Conservation (phyloP, 2,888 invertebrate genomes). For the Lasioglossum morio region DNA sequence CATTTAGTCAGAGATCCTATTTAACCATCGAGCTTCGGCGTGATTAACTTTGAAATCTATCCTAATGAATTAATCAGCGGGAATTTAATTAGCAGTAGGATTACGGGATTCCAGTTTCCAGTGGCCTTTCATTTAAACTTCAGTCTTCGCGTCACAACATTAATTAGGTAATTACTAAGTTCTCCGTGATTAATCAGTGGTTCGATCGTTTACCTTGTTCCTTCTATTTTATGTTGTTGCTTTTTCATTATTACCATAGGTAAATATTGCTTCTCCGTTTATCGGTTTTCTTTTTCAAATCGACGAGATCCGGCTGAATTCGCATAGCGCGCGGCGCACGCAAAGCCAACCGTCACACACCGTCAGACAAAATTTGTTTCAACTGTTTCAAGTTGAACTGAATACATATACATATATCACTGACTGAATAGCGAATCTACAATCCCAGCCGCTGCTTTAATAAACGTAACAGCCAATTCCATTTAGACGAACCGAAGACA, state of each 20-base stretch:
- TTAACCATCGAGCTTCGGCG: neutral
- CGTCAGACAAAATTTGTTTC: neutral
- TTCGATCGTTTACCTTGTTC: neutral
- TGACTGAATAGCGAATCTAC: too few relatives aligned
- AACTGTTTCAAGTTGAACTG: neutral
- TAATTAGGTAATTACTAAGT: neutral
- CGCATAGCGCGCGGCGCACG: neutral
- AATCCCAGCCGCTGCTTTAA: neutral
- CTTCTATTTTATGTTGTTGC: neutral
- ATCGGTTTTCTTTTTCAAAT: neutral
- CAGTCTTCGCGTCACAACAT: neutral
- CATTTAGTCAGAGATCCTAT: neutral
- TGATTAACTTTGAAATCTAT: constrained; percentile 2
- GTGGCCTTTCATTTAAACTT: neutral
- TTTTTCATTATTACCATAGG: neutral
- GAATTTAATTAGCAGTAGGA: neutral
- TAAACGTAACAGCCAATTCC: neutral
- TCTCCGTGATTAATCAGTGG: neutral
- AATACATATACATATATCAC: neutral
- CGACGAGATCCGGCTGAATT: neutral
- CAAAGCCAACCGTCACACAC: neutral
- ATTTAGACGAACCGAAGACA: neutral
- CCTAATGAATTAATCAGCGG: neutral
- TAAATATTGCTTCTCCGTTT: neutral
- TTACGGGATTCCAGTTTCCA: neutral